Base-by-base conservation (phyloP, 2,888 invertebrate species). In the Himalopsyche kuldschensis region DNA sequence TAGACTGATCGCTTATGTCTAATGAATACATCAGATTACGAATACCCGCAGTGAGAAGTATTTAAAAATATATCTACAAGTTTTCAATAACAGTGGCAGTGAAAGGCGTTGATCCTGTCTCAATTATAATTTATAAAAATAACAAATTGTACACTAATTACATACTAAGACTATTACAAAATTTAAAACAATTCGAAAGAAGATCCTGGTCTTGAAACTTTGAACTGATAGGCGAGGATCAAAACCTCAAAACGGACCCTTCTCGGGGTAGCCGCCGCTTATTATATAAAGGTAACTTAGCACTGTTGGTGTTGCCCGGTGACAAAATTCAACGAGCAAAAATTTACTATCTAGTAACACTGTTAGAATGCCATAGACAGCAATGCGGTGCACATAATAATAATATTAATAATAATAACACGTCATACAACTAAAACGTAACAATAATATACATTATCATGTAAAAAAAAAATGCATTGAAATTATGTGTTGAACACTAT, bases 291-390 rank as follows among this genome's bases (percentile, higher is more conserved):
- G 86, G 85, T 85, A 86, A 85, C 85, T 85, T 78, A 85, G 82
- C 86, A 86, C 86, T 86, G 86, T 86, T 86, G 86, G 86, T 84
- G 55, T 84, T 79, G 48, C 46, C 27, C 75, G 80, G 47, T 82
- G 78, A 75, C 32, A 79, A 79, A 76, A 78, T 41, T 31, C 46
- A 79, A 80, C 69, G 78, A 82, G 79, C 78, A 69, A 77, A 78
- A 79, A 81, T 79, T 75, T 77, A n/a, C 79, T 83, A 78, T 46
- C 83, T 81, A 81, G 79, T 5, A 76, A 81, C 48, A 69, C 31
- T 79, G 48, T 31, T 47, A 30, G 24, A 81, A 77, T 30, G 75
- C 55, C 79, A 80, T 77, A 55, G 80, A 55, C 77, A 82, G 79
- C 75, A 79, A 80, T 77, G 76, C 75, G 77, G 80, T 80, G 83